phyloP scores from a whole-genome alignment of 2,797 vertebrate genomes.

The Antrozous pallidus region DNA sequence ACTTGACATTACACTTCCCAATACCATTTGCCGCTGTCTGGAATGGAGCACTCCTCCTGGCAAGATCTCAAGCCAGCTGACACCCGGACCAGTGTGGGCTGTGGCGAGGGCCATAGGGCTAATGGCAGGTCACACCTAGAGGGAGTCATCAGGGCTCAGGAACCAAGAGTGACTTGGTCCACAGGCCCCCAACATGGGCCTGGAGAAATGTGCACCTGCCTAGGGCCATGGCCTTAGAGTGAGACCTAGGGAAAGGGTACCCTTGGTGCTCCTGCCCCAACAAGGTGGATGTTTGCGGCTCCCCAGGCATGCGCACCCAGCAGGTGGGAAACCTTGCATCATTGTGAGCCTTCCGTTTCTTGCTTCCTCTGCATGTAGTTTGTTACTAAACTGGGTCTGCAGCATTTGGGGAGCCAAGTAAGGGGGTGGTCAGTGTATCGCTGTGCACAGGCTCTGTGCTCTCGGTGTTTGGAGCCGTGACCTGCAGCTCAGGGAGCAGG shows the following conservation, averaged over 20 bases:
- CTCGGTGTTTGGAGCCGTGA: neutral
- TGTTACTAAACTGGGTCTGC: neutral
- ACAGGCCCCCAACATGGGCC: neutral
- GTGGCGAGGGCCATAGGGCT: neutral
- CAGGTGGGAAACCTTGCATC: neutral
- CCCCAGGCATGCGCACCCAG: neutral
- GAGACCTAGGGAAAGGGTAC: neutral
- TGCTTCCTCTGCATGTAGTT: neutral
- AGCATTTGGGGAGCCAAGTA: neutral
- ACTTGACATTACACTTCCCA: neutral
- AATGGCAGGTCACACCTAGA: too few relatives aligned
- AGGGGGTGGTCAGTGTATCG: neutral
- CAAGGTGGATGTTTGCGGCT: neutral
- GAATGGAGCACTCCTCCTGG: neutral
- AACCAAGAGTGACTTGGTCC: neutral
- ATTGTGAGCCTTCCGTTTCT: neutral
- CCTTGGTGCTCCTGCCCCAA: neutral
- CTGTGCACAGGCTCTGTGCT: neutral
- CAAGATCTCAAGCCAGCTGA: neutral
- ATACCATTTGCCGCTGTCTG: neutral
- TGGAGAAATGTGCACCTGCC: neutral
- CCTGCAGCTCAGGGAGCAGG: too few relatives aligned
- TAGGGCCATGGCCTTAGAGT: rapidly evolving
- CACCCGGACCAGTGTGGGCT: neutral
- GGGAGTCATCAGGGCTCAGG: neutral